Base-by-base conservation (phyloP, 2,888 invertebrate species). In the Dusona sp. region DNA sequence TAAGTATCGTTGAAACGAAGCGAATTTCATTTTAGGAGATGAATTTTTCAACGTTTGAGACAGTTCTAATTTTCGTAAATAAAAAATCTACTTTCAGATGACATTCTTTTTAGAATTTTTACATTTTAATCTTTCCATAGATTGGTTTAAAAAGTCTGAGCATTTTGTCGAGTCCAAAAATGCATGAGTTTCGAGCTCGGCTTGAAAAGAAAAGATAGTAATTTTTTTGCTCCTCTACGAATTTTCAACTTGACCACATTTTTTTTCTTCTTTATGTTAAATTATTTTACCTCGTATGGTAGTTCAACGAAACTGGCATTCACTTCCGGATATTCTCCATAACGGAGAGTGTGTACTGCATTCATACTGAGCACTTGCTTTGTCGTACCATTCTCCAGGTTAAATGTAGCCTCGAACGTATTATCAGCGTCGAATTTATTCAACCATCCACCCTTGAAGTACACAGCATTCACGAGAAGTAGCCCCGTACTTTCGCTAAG, bases 401-500 rank as follows among this genome's bases (percentile, higher is more conserved):
- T 95, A 95, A 99, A 99, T 2, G 96, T 95, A 77, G 94, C 95
- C 0, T 96, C 95, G 22, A 86, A 89, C 0, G 98, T 98, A 2
- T 89, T 48, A 0, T 91, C 90, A 0, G 94, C 91, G 29, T 96
- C 92, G 91, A 98, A 99, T 89, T 96, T 95, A 45, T 95, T 93
- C 72, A 95, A 93, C 98, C 98, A 98, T 48, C 95, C 95, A 2
- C 97, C 97, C 95, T 98, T 98, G 94, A 98, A 98, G 93, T 98
- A 98, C 36, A 98, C 95, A 0, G 98, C 98, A 92, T 98, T 98
- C 4, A 98, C 96, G 7, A 98, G 95, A 3, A 98, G 6, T 16
- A 61, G 29, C 0, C 61, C 61, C 16, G 61, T 61, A 16, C 29
- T 61, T 9, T 54, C 51, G 22, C 13, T 11, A 11, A 73, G 16